Percentiles rank a stretch among this genome's conserved stretches.
Evolutionary conservation across 1,140 invertebrate species (phyloP).

Genomic region (Berghia stephanieae): DNA sequence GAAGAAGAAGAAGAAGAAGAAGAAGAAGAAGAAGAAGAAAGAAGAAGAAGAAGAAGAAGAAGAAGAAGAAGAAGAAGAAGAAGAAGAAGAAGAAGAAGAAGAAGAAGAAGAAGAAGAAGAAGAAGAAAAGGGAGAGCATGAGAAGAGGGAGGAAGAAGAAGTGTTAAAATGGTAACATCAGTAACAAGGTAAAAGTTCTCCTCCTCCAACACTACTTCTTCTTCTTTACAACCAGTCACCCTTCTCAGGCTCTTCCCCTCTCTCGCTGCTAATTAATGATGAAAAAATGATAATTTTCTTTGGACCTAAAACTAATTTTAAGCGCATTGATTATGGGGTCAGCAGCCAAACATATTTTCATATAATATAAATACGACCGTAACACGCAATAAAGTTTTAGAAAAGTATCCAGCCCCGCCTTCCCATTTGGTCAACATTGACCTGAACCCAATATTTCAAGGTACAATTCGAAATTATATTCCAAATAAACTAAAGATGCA

Average conservation of each 20-base stretch:
- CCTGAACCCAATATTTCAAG: too few relatives aligned
- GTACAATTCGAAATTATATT: too few relatives aligned
- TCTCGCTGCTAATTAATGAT: too few relatives aligned
- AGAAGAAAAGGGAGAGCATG: not conserved
- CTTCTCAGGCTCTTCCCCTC: not conserved
- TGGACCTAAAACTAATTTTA: too few relatives aligned
- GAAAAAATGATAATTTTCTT: too few relatives aligned
- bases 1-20: not conserved
- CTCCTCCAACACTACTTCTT: not conserved
- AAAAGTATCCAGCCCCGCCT: too few relatives aligned
- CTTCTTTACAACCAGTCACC: not conserved
- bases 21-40: not conserved
- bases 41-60: conserved; percentile 9
- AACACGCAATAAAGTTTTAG: too few relatives aligned
- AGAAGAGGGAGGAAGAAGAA: not conserved
- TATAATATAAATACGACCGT: too few relatives aligned
- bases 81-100: not conserved
- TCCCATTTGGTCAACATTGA: too few relatives aligned
- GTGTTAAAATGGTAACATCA: not conserved
- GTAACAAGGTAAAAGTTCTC: not conserved
- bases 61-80: not conserved
- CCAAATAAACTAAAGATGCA: too few relatives aligned
- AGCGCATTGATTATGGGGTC: too few relatives aligned
- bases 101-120: conserved; percentile 2
- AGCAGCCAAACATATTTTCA: too few relatives aligned